Evolutionary conservation across 2,797 vertebrate species (phyloP), one percentile per base, ranked within the genome.

Genomic region (Leucoraja ocellata): DNA sequence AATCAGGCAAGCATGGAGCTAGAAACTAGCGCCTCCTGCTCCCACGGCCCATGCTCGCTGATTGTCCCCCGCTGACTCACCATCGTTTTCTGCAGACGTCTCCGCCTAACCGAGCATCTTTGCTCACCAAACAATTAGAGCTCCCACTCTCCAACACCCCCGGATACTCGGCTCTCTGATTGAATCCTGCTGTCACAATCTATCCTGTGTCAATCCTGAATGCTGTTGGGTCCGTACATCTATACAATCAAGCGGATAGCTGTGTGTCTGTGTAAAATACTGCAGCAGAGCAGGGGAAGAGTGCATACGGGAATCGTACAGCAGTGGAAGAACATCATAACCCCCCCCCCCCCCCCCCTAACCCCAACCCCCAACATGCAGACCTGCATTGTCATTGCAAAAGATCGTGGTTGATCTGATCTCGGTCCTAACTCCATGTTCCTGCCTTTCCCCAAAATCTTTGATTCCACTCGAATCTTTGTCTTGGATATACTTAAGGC

Each of bases 141-240:
- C 25, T 86, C 83, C 25, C 28, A 63, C 83, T 86, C 58, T 63
- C 83, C 14, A 86, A 28, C 54, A 63, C 81, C 28, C 81, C 58
- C 4, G 4, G 13, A 61, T 4, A 61, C 81, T 6, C 10, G 63
- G 84, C 61, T 36, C 28, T 65, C 61, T 63, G 83, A 88, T 83
- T 83, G 46, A 54, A n/a, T 32, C 61, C n/a, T 65, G 84, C 84
- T 65, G 84, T 88, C 28, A 32, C 84, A 32, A 65, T 88, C 84
- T 63, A 14, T 13, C 83, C 54, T 14, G 4, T 86, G 58, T n/a
- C 83, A 63, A 28, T n/a, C 13, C 84, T 0, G 14, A 83, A 9
- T 88, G 84, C 5, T 21, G 14, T 65, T n/a, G 25, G 5, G 25
- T 63, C 83, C 1, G 54, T 65, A 63, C 83, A 86, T 86, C 83